phyloP scores from a whole-genome alignment of 2,888 invertebrate species.

The Trichogramma evanescens region DNA sequence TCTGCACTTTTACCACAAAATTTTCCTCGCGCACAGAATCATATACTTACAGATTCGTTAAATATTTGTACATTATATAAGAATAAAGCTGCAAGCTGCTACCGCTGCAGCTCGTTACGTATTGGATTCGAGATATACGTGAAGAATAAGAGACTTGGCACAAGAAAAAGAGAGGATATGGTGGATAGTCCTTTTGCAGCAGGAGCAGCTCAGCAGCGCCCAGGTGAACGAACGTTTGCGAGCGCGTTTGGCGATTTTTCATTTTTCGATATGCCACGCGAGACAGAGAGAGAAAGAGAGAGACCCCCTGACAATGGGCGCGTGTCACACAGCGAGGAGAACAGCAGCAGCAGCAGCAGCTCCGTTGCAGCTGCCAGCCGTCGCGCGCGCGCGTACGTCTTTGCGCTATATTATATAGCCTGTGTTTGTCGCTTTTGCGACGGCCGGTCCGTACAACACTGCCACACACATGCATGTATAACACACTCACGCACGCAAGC shows the following conservation, averaged over 20 bases:
- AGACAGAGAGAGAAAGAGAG: constrained; percentile 19
- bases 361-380: constrained; percentile 13
- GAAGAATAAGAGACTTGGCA: constrained; percentile 4
- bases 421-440: constrained; percentile 42
- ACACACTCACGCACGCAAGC: constrained; percentile 8
- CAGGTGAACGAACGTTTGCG: constrained; percentile 37
- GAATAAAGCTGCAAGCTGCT: too few species aligned
- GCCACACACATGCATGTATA: constrained; percentile 18
- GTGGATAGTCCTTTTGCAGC: not conserved
- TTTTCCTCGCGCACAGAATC: too few species aligned
- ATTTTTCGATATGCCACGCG: constrained; percentile 39
- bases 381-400: constrained; percentile 28
- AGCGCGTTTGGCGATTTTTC: constrained; percentile 45
- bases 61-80: too few species aligned
- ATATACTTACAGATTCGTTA: too few species aligned
- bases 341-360: constrained; percentile 37
- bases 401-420: not conserved
- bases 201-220: constrained; percentile 21
- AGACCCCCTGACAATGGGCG: constrained; percentile 45
- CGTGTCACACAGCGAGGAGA: constrained; percentile 36
- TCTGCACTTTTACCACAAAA: too few species aligned
- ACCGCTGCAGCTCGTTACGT: too few species aligned
- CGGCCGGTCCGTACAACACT: constrained; percentile 27
- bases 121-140: not conserved
- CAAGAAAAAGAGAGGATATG: not conserved